Evolutionary conservation across 2,113 vertebrate genomes (phyloP).

Genomic region (Trochalopteron elliotii): DNA sequence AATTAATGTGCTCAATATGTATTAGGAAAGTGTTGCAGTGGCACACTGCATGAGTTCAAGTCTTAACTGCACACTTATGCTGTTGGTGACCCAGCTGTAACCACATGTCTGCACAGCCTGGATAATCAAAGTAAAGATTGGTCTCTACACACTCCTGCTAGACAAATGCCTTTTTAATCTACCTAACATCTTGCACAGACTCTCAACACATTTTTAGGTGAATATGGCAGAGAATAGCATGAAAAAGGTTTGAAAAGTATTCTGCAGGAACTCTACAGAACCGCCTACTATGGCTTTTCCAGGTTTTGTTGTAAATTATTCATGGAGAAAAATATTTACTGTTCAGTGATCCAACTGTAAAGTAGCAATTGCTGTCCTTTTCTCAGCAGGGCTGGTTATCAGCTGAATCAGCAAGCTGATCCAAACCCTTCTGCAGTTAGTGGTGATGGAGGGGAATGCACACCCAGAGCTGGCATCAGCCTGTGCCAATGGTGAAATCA

Average conservation of each 20-base stretch:
- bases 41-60: background rate
- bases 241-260: background rate
- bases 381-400: background rate
- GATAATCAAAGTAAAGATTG: background rate
- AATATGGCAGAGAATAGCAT: background rate
- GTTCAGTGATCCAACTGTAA: background rate
- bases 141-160: background rate
- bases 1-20: background rate
- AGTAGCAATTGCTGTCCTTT: background rate
- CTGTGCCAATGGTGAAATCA: background rate
- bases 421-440: background rate
- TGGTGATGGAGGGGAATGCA: background rate
- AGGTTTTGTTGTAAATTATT: slow-evolving; percentile 15
- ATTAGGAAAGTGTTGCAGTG: background rate
- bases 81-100: background rate
- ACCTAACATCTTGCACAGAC: background rate
- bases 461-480: background rate
- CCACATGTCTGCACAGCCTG: background rate
- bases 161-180: background rate
- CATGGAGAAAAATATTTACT: background rate
- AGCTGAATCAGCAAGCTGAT: background rate
- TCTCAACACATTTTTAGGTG: background rate
- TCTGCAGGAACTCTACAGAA: background rate
- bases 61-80: background rate
- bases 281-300: background rate